These are phyloP conservation scores for Neoseiulus cucumeris DNA, from an alignment of 1,140 invertebrate genomes.

Conservation along the genomic window DNA sequence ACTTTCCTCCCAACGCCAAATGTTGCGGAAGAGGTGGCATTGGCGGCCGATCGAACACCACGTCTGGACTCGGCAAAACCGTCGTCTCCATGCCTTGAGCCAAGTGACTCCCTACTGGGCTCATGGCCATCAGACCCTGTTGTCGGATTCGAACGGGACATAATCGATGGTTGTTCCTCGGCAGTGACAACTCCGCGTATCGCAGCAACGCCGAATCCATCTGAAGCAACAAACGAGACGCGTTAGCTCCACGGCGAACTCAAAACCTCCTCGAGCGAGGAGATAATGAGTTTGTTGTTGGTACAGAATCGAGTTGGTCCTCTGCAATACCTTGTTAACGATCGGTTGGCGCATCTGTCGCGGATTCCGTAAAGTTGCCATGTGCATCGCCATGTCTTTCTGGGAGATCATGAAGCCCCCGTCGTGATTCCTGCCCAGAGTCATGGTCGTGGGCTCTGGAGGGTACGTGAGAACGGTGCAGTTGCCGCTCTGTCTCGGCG, in stretches of 20 bases:
- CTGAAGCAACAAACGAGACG: not conserved
- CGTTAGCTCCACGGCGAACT: too few relatives aligned
- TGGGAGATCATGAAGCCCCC: not conserved
- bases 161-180: conserved; percentile 3
- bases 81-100: not conserved
- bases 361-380: not conserved
- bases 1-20: not conserved
- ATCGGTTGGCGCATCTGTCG: not conserved
- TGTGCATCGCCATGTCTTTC: conserved; percentile 2
- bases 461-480: conserved; percentile 10
- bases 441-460: conserved; percentile 2
- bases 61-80: conserved; percentile 1
- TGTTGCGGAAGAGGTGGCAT: conserved; percentile 2
- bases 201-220: conserved; percentile 3
- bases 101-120: not conserved
- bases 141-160: not conserved
- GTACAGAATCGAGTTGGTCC: too few relatives aligned
- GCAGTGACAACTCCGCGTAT: conserved; percentile 4
- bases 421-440: conserved; percentile 1
- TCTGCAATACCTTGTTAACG: too few relatives aligned
- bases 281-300: too few relatives aligned
- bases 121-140: not conserved
- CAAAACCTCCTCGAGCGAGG: too few relatives aligned
- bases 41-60: conserved; percentile 1
- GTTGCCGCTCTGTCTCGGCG: not conserved